Percentiles rank a stretch among this genome's conserved stretches.
Evolutionary conservation across 2,113 vertebrate genomes (phyloP).

Genomic region (Charina bottae): DNA sequence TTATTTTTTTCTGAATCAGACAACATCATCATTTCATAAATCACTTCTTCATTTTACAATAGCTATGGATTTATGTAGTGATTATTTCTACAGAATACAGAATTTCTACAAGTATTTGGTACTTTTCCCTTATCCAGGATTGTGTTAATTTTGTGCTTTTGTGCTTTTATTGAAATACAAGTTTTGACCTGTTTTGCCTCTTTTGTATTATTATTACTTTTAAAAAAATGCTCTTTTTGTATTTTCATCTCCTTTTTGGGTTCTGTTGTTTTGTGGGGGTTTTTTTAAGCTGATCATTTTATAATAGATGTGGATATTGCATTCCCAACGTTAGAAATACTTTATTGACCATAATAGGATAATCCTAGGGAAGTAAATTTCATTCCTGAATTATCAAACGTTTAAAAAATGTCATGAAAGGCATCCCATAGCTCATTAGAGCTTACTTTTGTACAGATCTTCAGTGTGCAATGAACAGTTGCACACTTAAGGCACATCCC

Average conservation of each 20-base stretch:
- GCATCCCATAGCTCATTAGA: background rate
- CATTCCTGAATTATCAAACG: background rate
- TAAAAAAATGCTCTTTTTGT: background rate
- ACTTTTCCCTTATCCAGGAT: background rate
- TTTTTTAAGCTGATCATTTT: background rate
- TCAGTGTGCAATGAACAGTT: slow-evolving; percentile 17
- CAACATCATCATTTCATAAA: background rate
- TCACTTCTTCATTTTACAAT: background rate
- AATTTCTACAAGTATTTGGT: too few species aligned
- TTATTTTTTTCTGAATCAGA: background rate
- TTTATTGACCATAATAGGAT: background rate
- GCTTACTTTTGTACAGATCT: slow-evolving; percentile 1
- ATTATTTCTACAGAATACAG: background rate
- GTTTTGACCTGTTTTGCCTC: background rate
- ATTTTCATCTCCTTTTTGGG: background rate
- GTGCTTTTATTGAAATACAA: background rate
- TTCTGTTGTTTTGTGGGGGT: background rate
- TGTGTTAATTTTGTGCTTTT: background rate
- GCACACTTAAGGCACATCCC: slow-evolving; percentile 11
- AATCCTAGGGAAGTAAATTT: background rate
- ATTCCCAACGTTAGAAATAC: background rate
- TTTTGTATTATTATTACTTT: background rate
- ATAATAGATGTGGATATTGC: background rate
- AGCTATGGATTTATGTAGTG: background rate
- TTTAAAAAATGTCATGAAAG: background rate